phyloP scores from a whole-genome alignment of 1,140 invertebrate species.

The Acromyrmex charruanus region DNA sequence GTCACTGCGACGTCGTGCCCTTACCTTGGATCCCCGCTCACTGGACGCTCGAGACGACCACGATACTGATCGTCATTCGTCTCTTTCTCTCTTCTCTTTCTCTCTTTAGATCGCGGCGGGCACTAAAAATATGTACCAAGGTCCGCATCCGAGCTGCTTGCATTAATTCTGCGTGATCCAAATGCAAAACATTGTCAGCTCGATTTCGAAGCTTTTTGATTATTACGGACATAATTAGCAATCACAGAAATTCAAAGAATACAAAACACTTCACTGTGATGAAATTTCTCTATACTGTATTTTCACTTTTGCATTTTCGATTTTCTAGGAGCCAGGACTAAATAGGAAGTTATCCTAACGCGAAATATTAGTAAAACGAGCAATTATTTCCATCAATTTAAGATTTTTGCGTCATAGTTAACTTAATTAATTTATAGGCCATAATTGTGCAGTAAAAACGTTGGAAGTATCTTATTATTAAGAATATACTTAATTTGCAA shows the following conservation, averaged over 20 bases:
- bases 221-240: background rate
- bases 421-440: slow-evolving; percentile 6
- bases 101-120: slow-evolving; percentile 12
- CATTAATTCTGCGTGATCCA: slow-evolving; percentile 65
- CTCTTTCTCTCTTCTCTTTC: slow-evolving; percentile 25
- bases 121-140: slow-evolving; percentile 64
- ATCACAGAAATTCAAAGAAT: background rate
- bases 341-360: background rate
- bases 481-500: background rate
- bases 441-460: background rate
- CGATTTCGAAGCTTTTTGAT: slow-evolving; percentile 5
- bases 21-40: slow-evolving; percentile 59
- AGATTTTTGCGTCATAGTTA: slow-evolving; percentile 1
- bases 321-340: too few species aligned
- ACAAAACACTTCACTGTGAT: background rate
- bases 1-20: slow-evolving; percentile 52
- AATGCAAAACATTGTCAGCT: slow-evolving; percentile 68
- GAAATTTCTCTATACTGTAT: background rate
- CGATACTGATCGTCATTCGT: slow-evolving; percentile 48
- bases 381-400: background rate
- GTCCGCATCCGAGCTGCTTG: slow-evolving; percentile 47
- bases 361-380: background rate
- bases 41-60: slow-evolving; percentile 14
- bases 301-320: background rate
- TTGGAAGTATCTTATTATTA: slow-evolving; percentile 3